Conservation (phyloP, 2,797 vertebrate species). For the Triplophysa yarkandensis region DNA sequence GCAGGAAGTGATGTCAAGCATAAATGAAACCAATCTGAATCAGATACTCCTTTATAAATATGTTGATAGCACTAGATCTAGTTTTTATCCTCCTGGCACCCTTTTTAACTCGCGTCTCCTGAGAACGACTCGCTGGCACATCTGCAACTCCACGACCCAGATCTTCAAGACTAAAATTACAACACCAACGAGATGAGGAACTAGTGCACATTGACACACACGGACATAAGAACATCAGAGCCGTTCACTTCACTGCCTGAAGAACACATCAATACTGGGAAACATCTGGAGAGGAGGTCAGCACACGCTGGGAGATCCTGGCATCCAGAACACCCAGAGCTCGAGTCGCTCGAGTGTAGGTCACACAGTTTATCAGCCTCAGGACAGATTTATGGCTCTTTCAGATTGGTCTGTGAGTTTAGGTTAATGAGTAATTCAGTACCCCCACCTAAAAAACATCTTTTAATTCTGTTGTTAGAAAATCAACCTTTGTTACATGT, state of each 20-base stretch:
- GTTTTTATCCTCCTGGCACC: background rate
- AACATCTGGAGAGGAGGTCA: slow-evolving; percentile 1
- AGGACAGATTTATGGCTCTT: slow-evolving; percentile 20
- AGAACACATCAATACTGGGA: slow-evolving; percentile 16
- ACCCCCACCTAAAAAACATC: background rate
- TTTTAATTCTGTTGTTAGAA: no score
- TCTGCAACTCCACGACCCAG: slow-evolving; percentile 39
- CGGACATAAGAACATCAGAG: slow-evolving; percentile 20
- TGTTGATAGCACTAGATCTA: background rate
- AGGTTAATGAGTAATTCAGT: background rate
- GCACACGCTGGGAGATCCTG: background rate
- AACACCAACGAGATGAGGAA: slow-evolving; percentile 27
- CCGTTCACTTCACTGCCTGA: background rate
- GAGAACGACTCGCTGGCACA: slow-evolving; percentile 17
- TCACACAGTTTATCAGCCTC: slow-evolving; percentile 34
- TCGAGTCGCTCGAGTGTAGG: background rate
- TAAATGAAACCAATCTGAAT: no score
- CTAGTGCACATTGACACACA: slow-evolving; percentile 23
- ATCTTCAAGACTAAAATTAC: slow-evolving; percentile 52
- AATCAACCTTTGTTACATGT: no score
- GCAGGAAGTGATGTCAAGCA: background rate
- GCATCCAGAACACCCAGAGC: slow-evolving; percentile 12
- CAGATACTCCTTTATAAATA: background rate
- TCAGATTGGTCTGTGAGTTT: slow-evolving; percentile 7
- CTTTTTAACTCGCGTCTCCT: slow-evolving; percentile 19